Conservation (phyloP, 2,888 invertebrate genomes). For the Meloe dianella region DNA sequence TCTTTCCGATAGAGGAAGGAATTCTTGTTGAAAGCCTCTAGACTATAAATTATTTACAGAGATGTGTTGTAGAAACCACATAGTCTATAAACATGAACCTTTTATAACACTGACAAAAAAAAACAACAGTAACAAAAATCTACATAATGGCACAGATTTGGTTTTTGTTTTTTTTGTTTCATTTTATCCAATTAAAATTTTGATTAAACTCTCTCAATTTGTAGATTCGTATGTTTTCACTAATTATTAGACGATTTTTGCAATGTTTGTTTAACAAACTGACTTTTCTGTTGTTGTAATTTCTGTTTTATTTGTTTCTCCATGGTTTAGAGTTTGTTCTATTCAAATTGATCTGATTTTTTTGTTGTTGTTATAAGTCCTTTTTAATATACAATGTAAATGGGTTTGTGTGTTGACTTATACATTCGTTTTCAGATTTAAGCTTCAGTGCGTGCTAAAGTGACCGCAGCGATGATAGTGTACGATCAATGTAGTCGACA, state of each 20-base stretch:
- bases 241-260: not conserved
- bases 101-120: not conserved
- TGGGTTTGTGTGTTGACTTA: not conserved
- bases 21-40: slow-evolving; percentile 4
- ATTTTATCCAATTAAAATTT: not conserved
- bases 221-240: not conserved
- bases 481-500: not conserved
- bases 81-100: not conserved
- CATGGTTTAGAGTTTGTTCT: too few species aligned
- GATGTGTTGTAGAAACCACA: not conserved
- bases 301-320: not conserved
- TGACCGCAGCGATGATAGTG: not conserved
- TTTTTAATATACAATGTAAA: not conserved
- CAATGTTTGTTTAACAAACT: not conserved
- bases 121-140: not conserved
- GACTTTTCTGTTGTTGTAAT: not conserved
- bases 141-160: not conserved
- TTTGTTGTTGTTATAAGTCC: not conserved
- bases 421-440: not conserved
- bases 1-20: slow-evolving; percentile 1
- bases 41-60: not conserved
- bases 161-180: not conserved
- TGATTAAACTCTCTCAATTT: not conserved
- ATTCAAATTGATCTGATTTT: too few species aligned
- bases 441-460: not conserved